A percentile compares a stretch with the other conserved stretches of the same genome.
phyloP scores from a whole-genome alignment of 1,140 invertebrate species.

The Drosophila sproati region DNA sequence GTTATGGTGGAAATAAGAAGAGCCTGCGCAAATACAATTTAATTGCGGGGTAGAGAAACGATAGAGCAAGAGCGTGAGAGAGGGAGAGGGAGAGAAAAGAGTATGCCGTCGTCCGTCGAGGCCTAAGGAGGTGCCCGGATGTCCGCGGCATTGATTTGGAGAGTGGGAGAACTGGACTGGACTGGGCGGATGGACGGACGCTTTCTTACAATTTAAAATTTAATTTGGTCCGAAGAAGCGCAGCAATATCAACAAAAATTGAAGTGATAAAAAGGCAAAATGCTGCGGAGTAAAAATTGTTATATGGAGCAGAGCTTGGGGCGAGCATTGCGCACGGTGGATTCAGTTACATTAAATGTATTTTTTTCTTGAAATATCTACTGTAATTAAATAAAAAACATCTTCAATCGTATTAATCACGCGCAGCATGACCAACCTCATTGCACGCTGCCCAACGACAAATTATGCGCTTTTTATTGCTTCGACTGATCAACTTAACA shows the following conservation, averaged over 20 bases:
- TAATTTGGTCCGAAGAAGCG: slow-evolving; percentile 57
- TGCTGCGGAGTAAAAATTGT: background rate
- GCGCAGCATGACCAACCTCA: too few species aligned
- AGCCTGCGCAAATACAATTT: slow-evolving; percentile 75
- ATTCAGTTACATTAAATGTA: background rate
- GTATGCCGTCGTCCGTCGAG: slow-evolving; percentile 8
- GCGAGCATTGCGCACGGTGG: background rate
- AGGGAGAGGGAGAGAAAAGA: slow-evolving; percentile 49
- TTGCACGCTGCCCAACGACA: too few species aligned
- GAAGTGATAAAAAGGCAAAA: slow-evolving; percentile 38
- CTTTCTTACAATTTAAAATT: slow-evolving; percentile 66
- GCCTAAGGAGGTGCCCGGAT: slow-evolving; percentile 44
- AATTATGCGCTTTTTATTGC: too few species aligned
- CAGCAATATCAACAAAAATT: slow-evolving; percentile 67
- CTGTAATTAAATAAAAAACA: too few species aligned
- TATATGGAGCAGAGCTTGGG: background rate
- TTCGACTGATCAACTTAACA: too few species aligned
- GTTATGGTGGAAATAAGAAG: slow-evolving; percentile 9
- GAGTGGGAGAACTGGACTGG: background rate
- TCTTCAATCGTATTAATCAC: too few species aligned
- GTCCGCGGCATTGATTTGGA: background rate
- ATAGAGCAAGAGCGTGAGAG: too few species aligned
- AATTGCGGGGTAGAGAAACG: slow-evolving; percentile 54
- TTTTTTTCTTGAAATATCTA: too few species aligned
- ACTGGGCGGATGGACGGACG: slow-evolving; percentile 38